phyloP scores from a whole-genome alignment of 2,113 vertebrate species.

The Gallinago undulata region DNA sequence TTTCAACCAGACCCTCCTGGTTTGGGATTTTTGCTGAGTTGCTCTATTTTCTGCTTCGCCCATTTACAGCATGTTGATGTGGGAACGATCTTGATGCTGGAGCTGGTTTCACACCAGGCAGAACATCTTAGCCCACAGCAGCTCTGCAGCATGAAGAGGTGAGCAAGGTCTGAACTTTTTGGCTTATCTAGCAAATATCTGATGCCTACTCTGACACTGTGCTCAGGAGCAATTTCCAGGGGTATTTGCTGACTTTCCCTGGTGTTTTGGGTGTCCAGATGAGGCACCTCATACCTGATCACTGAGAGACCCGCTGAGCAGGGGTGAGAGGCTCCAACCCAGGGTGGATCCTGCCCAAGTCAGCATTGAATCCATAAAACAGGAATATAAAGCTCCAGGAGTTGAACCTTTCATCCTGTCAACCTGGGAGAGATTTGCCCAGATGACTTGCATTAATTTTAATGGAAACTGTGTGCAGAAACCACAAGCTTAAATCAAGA shows the following conservation, averaged over 20 bases:
- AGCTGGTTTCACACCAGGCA: not conserved
- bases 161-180: not conserved
- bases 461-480: slow-evolving; percentile 30
- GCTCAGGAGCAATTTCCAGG: not conserved
- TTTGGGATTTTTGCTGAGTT: not conserved
- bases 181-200: not conserved
- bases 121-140: not conserved
- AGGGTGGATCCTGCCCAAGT: not conserved
- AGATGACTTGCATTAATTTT: slow-evolving; percentile 37
- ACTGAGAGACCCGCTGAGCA: not conserved
- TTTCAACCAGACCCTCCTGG: not conserved
- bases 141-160: not conserved
- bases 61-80: accelerated
- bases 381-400: not conserved
- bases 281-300: accelerated
- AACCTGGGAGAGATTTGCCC: slow-evolving; percentile 31
- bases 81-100: not conserved
- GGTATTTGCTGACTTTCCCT: not conserved
- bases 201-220: not conserved
- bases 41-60: not conserved
- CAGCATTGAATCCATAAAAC: accelerated
- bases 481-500: slow-evolving; percentile 38
- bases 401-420: not conserved
- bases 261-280: not conserved
- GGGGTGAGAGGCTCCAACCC: not conserved